These are phyloP conservation scores for Trachops cirrhosus DNA, from an alignment of 2,797 vertebrate species.

Conservation along the genomic window DNA sequence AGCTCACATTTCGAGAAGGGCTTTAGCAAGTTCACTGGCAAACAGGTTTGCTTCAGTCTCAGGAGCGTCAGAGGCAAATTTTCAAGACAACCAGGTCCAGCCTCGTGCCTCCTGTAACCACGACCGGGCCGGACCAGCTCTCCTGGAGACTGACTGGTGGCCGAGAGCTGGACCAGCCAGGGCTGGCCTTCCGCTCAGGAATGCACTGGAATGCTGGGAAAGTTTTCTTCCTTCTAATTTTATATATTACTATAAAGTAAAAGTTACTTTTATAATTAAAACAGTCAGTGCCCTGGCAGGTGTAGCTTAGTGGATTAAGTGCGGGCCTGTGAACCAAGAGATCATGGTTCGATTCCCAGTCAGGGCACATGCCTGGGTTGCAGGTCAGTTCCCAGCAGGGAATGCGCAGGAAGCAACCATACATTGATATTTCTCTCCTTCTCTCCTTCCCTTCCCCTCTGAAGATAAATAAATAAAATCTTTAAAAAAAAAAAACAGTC, in stretches of 20 bases:
- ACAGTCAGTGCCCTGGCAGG: too few species aligned
- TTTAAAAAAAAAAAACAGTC: too few species aligned
- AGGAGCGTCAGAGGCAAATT: background rate
- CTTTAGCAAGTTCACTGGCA: background rate
- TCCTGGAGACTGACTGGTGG: rapidly evolving
- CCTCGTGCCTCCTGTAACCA: rapidly evolving
- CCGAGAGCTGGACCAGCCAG: rapidly evolving
- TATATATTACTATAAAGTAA: background rate
- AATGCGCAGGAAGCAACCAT: too few species aligned
- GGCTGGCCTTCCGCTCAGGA: background rate
- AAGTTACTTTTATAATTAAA: background rate
- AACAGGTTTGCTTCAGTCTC: background rate
- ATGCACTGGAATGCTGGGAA: background rate
- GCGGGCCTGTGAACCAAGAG: too few species aligned
- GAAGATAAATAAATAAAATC: too few species aligned
- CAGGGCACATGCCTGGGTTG: too few species aligned
- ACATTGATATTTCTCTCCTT: too few species aligned
- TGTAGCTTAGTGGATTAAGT: too few species aligned
- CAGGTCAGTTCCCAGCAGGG: too few species aligned
- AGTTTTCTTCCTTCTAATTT: background rate
- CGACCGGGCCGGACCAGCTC: rapidly evolving
- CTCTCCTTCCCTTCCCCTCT: too few species aligned
- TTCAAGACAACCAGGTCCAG: background rate
- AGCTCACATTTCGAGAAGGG: background rate
- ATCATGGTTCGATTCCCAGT: too few species aligned